Conservation (phyloP, 2,113 vertebrate genomes). For the Thinocorus orbignyianus region DNA sequence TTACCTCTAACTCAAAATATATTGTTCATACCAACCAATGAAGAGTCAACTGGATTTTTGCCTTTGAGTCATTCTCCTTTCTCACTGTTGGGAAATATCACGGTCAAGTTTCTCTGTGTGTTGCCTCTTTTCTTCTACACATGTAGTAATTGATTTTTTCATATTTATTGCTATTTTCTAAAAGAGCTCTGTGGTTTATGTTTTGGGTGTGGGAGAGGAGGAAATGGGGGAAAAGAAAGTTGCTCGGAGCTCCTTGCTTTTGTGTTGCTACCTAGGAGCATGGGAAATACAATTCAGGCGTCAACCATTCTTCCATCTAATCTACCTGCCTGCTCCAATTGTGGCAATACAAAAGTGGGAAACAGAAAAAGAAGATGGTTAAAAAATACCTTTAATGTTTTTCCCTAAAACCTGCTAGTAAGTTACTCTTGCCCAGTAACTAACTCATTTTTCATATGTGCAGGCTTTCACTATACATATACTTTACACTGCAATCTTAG, state of each 20-base stretch:
- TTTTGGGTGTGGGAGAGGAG: neutral
- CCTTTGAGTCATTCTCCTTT: neutral
- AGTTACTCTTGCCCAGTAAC: neutral
- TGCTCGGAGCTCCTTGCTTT: neutral
- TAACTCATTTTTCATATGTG: neutral
- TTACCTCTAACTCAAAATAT: neutral
- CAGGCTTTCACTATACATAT: neutral
- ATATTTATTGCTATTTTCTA: neutral
- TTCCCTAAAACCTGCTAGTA: neutral
- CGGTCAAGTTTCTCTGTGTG: neutral
- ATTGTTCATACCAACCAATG: neutral
- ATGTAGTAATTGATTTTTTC: neutral
- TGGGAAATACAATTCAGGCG: neutral
- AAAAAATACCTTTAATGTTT: neutral
- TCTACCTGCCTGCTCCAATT: neutral
- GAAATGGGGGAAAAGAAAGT: neutral
- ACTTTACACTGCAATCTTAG: neutral
- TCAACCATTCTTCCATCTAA: neutral
- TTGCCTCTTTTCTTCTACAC: neutral
- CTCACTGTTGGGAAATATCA: neutral
- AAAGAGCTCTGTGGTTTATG: neutral
- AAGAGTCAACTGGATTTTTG: neutral
- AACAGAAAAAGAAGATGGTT: too few species aligned
- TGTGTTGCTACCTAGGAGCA: neutral
- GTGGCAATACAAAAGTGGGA: neutral